A percentile compares a stretch with the other conserved stretches of the same genome.
Conservation (phyloP, 2,113 vertebrate species). For the Callorhinus ursinus region DNA sequence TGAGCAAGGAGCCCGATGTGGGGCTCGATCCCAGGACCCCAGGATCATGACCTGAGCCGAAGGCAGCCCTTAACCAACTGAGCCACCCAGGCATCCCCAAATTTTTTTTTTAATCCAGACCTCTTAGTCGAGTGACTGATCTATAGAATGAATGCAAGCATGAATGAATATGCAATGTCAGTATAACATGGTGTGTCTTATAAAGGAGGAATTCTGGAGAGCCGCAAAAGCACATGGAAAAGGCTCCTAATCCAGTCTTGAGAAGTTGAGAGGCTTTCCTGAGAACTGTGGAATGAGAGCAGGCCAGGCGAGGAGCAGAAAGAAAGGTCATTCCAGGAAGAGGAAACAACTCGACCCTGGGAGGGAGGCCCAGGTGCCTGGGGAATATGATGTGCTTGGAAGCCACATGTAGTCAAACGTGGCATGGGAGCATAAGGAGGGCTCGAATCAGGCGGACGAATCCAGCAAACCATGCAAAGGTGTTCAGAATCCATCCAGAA, state of each 20-base stretch:
- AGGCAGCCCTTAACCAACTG: no score
- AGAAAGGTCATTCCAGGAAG: not conserved
- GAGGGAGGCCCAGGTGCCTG: not conserved
- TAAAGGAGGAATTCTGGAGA: not conserved
- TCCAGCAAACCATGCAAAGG: not conserved
- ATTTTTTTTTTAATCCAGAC: not conserved
- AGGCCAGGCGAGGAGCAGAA: not conserved
- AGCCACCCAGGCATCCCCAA: not conserved
- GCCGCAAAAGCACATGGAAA: not conserved
- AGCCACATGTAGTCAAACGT: rapidly evolving
- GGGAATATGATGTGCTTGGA: rapidly evolving
- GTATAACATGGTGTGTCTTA: not conserved
- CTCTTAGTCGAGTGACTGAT: not conserved
- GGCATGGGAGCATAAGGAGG: rapidly evolving
- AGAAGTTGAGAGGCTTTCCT: not conserved
- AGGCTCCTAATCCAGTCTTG: not conserved
- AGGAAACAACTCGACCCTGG: not conserved
- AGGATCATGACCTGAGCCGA: not conserved
- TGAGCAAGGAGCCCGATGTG: not conserved
- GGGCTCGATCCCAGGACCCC: not conserved
- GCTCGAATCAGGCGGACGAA: not conserved
- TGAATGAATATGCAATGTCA: not conserved
- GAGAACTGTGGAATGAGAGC: not conserved
- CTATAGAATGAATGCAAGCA: not conserved
- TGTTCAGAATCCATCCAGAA: not conserved